Conservation (phyloP, 2,113 vertebrate genomes). For the Miniopterus natalensis region DNA sequence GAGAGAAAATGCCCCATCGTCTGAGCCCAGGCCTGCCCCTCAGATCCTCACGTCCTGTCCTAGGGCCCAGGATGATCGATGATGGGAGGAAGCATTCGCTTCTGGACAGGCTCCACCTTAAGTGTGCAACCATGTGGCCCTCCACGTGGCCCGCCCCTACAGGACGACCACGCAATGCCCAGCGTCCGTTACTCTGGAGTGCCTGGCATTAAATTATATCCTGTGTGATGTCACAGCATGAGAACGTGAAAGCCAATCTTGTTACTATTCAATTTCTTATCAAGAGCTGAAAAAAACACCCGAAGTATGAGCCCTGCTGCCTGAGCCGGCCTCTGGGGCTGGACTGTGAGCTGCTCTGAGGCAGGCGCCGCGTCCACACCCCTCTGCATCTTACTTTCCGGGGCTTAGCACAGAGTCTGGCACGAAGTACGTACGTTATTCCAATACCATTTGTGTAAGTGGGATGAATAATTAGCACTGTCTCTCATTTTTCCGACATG, state of each 20-base stretch:
- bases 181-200: not conserved
- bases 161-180: fast-evolving
- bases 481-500: not conserved
- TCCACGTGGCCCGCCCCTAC: not conserved
- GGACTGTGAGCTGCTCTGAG: not conserved
- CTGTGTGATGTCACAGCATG: not conserved
- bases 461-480: not conserved
- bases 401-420: not conserved
- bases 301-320: not conserved
- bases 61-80: not conserved
- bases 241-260: not conserved
- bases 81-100: not conserved
- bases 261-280: not conserved
- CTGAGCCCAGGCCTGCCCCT: not conserved
- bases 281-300: not conserved
- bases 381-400: not conserved
- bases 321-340: not conserved
- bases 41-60: not conserved
- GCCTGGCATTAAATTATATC: not conserved
- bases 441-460: not conserved
- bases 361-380: not conserved
- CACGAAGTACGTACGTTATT: not conserved
- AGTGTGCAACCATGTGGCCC: fast-evolving
- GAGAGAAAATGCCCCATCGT: not conserved
- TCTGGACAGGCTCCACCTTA: not conserved